Conservation (phyloP, 1,140 invertebrate species). For the Sycophaga agraensis region DNA sequence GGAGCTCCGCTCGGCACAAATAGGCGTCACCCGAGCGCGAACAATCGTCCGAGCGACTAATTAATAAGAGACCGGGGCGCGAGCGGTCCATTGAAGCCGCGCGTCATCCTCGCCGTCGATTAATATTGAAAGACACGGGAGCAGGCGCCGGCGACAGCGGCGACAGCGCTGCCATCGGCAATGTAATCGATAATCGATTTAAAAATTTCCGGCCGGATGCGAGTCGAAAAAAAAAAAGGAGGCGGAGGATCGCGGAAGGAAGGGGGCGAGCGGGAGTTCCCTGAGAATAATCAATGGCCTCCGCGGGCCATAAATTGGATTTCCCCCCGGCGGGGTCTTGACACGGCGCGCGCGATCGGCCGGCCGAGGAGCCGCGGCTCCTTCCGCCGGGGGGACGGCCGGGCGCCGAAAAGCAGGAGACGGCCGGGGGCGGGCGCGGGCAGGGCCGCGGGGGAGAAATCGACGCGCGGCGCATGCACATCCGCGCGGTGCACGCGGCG, state of each 20-base stretch:
- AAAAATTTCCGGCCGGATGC: conserved; percentile 27
- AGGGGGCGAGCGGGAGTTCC: no score
- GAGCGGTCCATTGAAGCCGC: conserved; percentile 7
- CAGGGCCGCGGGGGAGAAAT: not conserved
- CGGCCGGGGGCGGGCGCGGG: not conserved
- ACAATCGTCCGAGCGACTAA: not conserved
- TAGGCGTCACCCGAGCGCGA: no score
- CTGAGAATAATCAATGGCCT: conserved; percentile 27
- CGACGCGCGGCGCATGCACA: conserved; percentile 17
- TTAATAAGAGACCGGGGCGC: conserved; percentile 8
- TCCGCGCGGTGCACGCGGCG: not conserved
- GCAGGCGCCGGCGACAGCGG: no score
- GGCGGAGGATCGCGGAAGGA: no score
- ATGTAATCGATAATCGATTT: conserved; percentile 30
- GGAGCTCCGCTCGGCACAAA: no score
- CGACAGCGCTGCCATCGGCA: no score
- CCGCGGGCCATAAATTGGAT: conserved; percentile 24
- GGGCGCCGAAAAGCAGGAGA: not conserved
- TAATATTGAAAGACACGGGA: conserved; percentile 26
- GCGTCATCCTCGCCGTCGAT: conserved; percentile 15
- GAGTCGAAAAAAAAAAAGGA: conserved; percentile 8
- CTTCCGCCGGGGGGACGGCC: conserved; percentile 18
- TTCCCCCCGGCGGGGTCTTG: conserved; percentile 8
- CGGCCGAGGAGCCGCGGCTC: no score
- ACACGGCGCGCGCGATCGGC: not conserved